Base-by-base conservation (phyloP, 1,140 invertebrate genomes). In the Arctopsyche grandis region DNA sequence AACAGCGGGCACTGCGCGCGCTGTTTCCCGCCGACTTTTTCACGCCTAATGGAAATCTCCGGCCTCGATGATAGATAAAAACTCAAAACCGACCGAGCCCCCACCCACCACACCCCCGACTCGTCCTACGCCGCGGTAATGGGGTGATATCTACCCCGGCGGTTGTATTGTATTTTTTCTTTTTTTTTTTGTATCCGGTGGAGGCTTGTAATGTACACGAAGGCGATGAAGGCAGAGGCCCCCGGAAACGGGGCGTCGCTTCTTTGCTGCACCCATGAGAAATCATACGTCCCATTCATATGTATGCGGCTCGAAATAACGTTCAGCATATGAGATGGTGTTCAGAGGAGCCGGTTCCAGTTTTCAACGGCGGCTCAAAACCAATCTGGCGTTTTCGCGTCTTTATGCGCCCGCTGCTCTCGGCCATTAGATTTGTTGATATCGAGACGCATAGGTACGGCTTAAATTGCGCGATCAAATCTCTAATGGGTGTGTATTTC, bases 251-350 rank as follows among this genome's bases (percentile, higher is more conserved):
- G 69, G 78, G 63, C 78, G 81, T 78, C 81, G 81, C 81, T 80
- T 82, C 81, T 82, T 82, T 80, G 81, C 70, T 82, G 73, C 79
- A 82, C 81, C 81, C 81, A 78, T 80, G 81, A 82, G 81, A 82
- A 82, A 82, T 82, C 81, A 82, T 80, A 77, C 73, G 22, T 80
- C 81, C 79, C 81, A 82, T 82, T 80, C 81, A 82, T 82, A 82
- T 82, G 81, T 76, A 82, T 80, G 81, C 63, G 44, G 71, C 63
- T 66, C 79, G 79, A 79, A 80, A 82, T 82, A 82, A 82, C 81
- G 77, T 82, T 78, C 73, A 74, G 80, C 80, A 79, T 79, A 79
- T 79, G 81, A 78, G 81, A 82, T 74, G 79, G 70, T 77, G 63
- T n/a, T n/a, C n/a, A n/a, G n/a, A n/a, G 5, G 24, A 66, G 63